These are phyloP conservation scores for Drosophila tani DNA, from an alignment of 1,140 invertebrate species.

Conservation along the genomic window DNA sequence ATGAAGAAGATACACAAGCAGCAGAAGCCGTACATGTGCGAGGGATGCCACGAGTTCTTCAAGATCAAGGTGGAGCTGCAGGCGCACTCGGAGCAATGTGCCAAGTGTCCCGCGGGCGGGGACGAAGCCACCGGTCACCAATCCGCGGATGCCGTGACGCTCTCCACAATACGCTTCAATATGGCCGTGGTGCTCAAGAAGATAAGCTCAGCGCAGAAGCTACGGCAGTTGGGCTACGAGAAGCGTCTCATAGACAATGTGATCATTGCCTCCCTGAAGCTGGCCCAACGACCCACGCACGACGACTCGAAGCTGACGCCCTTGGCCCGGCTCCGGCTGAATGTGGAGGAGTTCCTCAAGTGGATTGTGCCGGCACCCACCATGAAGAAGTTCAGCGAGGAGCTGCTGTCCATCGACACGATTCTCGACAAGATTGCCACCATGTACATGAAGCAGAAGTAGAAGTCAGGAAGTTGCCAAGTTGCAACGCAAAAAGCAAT, in stretches of 20 bases:
- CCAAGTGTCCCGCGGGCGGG: slow-evolving; percentile 57
- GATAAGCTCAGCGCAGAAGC: slow-evolving; percentile 91
- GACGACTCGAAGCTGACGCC: slow-evolving; percentile 86
- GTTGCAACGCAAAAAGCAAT: slow-evolving; percentile 30
- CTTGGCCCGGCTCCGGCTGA: slow-evolving; percentile 88
- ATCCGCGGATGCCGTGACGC: slow-evolving; percentile 43
- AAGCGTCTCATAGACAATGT: slow-evolving; percentile 93
- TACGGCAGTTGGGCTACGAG: slow-evolving; percentile 92
- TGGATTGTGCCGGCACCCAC: slow-evolving; percentile 92
- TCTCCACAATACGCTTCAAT: slow-evolving; percentile 91
- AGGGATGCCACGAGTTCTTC: slow-evolving; percentile 90
- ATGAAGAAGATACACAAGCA: slow-evolving; percentile 93
- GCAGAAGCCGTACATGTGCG: slow-evolving; percentile 90
- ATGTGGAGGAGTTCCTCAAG: slow-evolving; percentile 91
- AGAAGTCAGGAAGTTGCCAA: slow-evolving; percentile 33
- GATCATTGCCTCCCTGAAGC: slow-evolving; percentile 90
- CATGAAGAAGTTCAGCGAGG: slow-evolving; percentile 90
- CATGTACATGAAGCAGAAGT: slow-evolving; percentile 83
- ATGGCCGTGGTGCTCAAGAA: slow-evolving; percentile 92
- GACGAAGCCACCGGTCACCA: slow-evolving; percentile 41
- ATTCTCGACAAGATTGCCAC: slow-evolving; percentile 87
- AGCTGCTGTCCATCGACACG: slow-evolving; percentile 91
- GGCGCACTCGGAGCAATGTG: slow-evolving; percentile 74
- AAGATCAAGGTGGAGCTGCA: slow-evolving; percentile 90
- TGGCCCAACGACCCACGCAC: slow-evolving; percentile 89